Base-by-base conservation (phyloP, 2,113 vertebrate species). In the Microtus montanus region DNA sequence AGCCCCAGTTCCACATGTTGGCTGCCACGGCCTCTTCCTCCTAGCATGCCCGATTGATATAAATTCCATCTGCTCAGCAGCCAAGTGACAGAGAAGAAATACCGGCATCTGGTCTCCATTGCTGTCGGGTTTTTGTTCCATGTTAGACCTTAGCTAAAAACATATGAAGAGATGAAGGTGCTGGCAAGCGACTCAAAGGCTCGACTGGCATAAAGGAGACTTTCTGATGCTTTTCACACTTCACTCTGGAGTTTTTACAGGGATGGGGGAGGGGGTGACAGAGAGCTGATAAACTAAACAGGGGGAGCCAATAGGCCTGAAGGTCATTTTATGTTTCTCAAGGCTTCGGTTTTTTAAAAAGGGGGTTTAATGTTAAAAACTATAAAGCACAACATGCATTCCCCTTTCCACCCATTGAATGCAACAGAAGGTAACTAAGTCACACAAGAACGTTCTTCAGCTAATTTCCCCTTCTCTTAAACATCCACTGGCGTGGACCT, bases 11-110 rank as follows among this genome's bases (percentile, higher is more conserved):
- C 99, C 99, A 99, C 98, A 99, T 99, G 99, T 99, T 99, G 99
- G 99, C 99, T 99, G 98, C 98, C 98, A 99, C 93, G 96, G 98
- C 98, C 98, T 98, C 98, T 99, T 99, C 98, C 98, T 99, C 98
- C 98, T 98, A 98, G 98, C 98, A 98, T 98, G 98, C 99, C 98
- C 98, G 95, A 98, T 97, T 99, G 99, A 99, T 99, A 99, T 99
- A 99, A 99, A 99, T 99, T 99, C 99, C 99, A 99, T 99, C 99
- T 99, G 99, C 99, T 98, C 98, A 98, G 99, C 99, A 99, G 99
- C 99, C 99, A 98, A 99, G 99, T 99, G 99, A 99, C 99, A 99
- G 99, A 98, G 98, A 99, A 99, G 99, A 98, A 99, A 99, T 98
- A 98, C 98, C 98, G 91, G 99, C 99, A 99, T 99, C 99, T 99